These are phyloP conservation scores for Bombyx mori DNA, from an alignment of 1,140 invertebrate genomes.

Conservation along the genomic window ASM3026992v2 NC_085122.1:2997501-2998000, in stretches of 20 bases:
- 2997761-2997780: not conserved
- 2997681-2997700: slow-evolving; percentile 69
- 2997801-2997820: too few relatives aligned
- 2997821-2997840: too few relatives aligned
- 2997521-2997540: not conserved
- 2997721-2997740: not conserved
- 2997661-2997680: slow-evolving; percentile 69
- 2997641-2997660: slow-evolving; percentile 71
- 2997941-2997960: too few relatives aligned
- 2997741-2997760: not conserved
- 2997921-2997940: too few relatives aligned
- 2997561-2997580: slow-evolving; percentile 75
- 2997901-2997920: too few relatives aligned
- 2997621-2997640: slow-evolving; percentile 70
- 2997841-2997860: too few relatives aligned
- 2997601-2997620: slow-evolving; percentile 71
- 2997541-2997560: slow-evolving; percentile 50
- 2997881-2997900: too few relatives aligned
- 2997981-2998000: too few relatives aligned
- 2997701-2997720: slow-evolving; percentile 76
- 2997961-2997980: too few relatives aligned
- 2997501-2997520: not conserved
- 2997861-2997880: too few relatives aligned
- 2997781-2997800: too few relatives aligned
- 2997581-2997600: slow-evolving; percentile 72